Evolutionary conservation across 2,113 vertebrate species (phyloP).

Genomic region (Nycticorax nycticorax): DNA sequence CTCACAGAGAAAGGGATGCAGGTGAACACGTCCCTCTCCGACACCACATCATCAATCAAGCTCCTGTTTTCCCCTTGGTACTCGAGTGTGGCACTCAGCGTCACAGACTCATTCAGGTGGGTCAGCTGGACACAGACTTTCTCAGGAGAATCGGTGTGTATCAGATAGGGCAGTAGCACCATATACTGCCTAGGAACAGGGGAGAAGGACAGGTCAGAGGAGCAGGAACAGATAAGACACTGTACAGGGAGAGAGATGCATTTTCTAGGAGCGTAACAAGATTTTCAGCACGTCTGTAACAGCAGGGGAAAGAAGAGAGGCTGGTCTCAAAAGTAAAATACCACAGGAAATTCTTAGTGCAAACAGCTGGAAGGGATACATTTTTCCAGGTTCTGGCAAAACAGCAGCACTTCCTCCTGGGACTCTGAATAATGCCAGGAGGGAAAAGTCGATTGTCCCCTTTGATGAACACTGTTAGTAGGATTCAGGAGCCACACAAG

Average conservation of each 20-base stretch:
- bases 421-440: not conserved
- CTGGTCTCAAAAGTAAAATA: not conserved
- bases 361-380: not conserved
- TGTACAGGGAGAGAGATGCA: not conserved
- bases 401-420: not conserved
- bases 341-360: not conserved
- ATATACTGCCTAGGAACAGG: constrained; percentile 62
- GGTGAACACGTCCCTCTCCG: not conserved
- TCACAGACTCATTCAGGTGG: constrained; percentile 76
- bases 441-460: not conserved
- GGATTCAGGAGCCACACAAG: not conserved
- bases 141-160: constrained; percentile 5
- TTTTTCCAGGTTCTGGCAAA: not conserved
- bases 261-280: not conserved
- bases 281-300: not conserved
- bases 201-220: not conserved
- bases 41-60: constrained; percentile 52
- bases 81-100: constrained; percentile 34
- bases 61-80: constrained; percentile 31
- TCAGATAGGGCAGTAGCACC: constrained; percentile 41
- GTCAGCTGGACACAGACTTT: constrained; percentile 71
- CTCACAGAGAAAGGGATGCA: constrained; percentile 61
- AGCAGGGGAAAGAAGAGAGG: not conserved
- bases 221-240: not conserved
- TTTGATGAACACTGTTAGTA: not conserved